These are phyloP conservation scores for Crambe crambe DNA, from an alignment of 37 sponge, comb jelly and placozoan genomes.

Conservation along the genomic window DNA sequence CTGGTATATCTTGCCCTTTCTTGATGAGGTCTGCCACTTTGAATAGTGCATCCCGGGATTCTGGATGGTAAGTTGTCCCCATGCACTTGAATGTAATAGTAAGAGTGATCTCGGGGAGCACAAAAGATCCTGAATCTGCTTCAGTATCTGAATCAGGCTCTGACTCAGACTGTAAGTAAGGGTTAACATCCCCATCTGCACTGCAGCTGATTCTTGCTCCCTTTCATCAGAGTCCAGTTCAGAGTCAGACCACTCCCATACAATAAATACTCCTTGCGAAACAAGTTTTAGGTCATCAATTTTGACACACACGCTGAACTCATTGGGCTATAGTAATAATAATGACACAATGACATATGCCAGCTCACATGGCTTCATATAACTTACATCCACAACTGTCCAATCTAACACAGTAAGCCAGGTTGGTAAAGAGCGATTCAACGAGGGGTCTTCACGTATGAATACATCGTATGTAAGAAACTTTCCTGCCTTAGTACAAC, in stretches of 20 bases:
- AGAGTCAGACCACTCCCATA: not conserved
- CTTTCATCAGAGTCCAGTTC: not conserved
- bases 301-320: not conserved
- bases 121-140: not conserved
- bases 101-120: not conserved
- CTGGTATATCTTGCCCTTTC: not conserved
- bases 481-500: not conserved
- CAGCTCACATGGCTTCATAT: not conserved
- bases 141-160: not conserved
- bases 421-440: not conserved
- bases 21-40: not conserved
- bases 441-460: not conserved
- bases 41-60: too few species aligned
- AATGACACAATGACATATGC: too few species aligned
- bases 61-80: not conserved
- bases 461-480: not conserved
- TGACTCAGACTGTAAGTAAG: not conserved
- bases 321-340: too few species aligned
- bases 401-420: not conserved
- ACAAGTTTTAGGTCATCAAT: not conserved
- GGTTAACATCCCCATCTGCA: too few species aligned
- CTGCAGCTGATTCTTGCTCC: not conserved
- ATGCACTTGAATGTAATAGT: not conserved
- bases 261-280: not conserved
- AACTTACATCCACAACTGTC: not conserved